These are phyloP conservation scores for Styela plicata DNA, from an alignment of 23 tunicate species.

Conservation along the genomic window DNA sequence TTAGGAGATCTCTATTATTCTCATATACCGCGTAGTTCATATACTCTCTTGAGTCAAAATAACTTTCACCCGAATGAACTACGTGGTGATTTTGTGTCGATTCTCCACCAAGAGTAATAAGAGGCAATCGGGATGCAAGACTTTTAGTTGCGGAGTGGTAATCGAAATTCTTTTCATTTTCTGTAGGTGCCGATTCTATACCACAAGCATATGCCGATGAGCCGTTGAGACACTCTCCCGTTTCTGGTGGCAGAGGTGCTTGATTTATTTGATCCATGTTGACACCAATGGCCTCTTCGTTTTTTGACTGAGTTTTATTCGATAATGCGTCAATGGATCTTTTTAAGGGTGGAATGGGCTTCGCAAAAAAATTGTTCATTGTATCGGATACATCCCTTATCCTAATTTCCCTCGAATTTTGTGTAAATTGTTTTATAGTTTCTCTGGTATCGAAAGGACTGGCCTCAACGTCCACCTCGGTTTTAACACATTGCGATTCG, in stretches of 20 bases:
- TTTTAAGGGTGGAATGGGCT: not conserved
- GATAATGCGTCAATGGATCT: not conserved
- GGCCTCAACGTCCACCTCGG: not conserved
- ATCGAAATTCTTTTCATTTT: not conserved
- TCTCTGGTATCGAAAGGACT: not conserved
- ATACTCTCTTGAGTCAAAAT: not conserved
- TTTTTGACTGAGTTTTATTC: not conserved
- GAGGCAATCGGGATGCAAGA: conserved; percentile 4
- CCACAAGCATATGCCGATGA: not conserved
- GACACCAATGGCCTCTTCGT: too few species aligned
- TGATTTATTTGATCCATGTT: not conserved
- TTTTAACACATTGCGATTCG: not conserved
- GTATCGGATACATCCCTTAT: too few species aligned
- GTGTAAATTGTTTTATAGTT: too few species aligned
- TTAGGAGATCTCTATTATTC: not conserved
- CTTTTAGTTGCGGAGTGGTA: not conserved
- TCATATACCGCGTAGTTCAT: not conserved
- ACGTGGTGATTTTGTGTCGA: not conserved
- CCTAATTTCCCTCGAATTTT: too few species aligned
- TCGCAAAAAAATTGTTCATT: not conserved
- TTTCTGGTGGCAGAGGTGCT: not conserved
- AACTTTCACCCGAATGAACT: not conserved
- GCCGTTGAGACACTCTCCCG: too few species aligned
- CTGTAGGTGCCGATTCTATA: not conserved
- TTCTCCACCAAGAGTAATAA: not conserved